A percentile compares a stretch with the other conserved stretches of the same genome.
Conservation (phyloP, 1,140 invertebrate genomes). For the Saccostrea cuccullata region DNA sequence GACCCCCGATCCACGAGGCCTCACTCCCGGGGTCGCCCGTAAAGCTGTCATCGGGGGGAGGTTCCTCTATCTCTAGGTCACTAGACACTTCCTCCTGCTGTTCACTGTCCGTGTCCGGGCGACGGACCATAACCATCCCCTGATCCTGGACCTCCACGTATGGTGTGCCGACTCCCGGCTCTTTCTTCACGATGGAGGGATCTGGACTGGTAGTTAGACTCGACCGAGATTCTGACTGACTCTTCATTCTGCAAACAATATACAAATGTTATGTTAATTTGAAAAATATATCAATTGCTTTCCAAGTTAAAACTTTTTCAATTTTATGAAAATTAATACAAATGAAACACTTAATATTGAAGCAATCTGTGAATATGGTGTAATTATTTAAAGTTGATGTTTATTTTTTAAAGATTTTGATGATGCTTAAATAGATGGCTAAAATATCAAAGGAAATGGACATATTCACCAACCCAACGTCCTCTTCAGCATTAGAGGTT, state of each 20-base stretch:
- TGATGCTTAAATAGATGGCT: too few species aligned
- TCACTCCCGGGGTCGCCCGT: not conserved
- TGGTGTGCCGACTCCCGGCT: slow-evolving; percentile 5
- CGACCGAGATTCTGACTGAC: not conserved
- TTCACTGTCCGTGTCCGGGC: not conserved
- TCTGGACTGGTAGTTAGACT: slow-evolving; percentile 39
- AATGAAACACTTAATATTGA: too few species aligned
- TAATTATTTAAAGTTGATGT: too few species aligned
- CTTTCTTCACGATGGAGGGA: slow-evolving; percentile 40
- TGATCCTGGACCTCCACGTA: slow-evolving; percentile 41
- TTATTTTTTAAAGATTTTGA: too few species aligned
- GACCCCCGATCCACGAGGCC: not conserved
- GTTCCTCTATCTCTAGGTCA: slow-evolving; percentile 42
- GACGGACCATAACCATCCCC: slow-evolving; percentile 34
- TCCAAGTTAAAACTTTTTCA: too few species aligned
- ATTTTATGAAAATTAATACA: too few species aligned
- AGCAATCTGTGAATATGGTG: too few species aligned
- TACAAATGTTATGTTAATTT: too few species aligned
- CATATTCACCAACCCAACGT: not conserved
- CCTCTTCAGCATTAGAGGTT: slow-evolving; percentile 20
- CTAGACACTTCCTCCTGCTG: slow-evolving; percentile 40
- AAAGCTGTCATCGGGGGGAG: slow-evolving; percentile 27
- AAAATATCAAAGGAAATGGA: not conserved
- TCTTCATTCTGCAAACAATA: slow-evolving; percentile 3
- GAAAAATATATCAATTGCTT: too few species aligned